phyloP scores from a whole-genome alignment of 2,888 invertebrate genomes.

The Taphrorychus bicolor region DNA sequence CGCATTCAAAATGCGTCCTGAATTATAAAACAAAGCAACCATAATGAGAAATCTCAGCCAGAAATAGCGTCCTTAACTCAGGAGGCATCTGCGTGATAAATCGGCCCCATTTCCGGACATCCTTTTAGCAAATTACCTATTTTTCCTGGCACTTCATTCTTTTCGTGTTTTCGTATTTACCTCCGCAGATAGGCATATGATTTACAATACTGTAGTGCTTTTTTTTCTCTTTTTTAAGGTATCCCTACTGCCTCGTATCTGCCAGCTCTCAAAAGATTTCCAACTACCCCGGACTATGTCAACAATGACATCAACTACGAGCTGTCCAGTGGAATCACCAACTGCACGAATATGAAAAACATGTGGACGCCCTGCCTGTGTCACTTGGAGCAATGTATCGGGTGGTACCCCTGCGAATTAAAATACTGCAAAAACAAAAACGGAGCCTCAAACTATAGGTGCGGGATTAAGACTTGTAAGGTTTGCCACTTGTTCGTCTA shows the following conservation, averaged over 20 bases:
- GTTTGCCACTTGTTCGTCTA: slow-evolving; percentile 89
- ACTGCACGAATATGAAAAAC: slow-evolving; percentile 74
- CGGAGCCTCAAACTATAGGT: slow-evolving; percentile 74
- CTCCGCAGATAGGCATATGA: not conserved
- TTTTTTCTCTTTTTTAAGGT: slow-evolving; percentile 64
- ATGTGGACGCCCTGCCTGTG: slow-evolving; percentile 81
- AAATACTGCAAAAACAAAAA: slow-evolving; percentile 83
- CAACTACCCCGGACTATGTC: slow-evolving; percentile 57
- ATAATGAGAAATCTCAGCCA: not conserved
- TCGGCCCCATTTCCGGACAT: slow-evolving; percentile 26
- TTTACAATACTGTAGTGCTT: not conserved
- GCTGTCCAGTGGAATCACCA: slow-evolving; percentile 47
- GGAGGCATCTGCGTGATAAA: slow-evolving; percentile 23
- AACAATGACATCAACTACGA: slow-evolving; percentile 46
- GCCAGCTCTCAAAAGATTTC: slow-evolving; percentile 76
- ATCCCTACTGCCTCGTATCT: slow-evolving; percentile 75
- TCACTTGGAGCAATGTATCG: slow-evolving; percentile 86
- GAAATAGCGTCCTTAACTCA: slow-evolving; percentile 1
- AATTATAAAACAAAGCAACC: slow-evolving; percentile 26
- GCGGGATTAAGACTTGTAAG: slow-evolving; percentile 95
- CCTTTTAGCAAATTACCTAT: slow-evolving; percentile 38
- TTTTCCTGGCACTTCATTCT: slow-evolving; percentile 25
- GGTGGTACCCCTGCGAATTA: slow-evolving; percentile 95
- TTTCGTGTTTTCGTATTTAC: slow-evolving; percentile 11
- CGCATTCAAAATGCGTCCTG: not conserved